Evolutionary conservation across 2,797 vertebrate species (phyloP).

Genomic region (Coregonus sp.): DNA sequence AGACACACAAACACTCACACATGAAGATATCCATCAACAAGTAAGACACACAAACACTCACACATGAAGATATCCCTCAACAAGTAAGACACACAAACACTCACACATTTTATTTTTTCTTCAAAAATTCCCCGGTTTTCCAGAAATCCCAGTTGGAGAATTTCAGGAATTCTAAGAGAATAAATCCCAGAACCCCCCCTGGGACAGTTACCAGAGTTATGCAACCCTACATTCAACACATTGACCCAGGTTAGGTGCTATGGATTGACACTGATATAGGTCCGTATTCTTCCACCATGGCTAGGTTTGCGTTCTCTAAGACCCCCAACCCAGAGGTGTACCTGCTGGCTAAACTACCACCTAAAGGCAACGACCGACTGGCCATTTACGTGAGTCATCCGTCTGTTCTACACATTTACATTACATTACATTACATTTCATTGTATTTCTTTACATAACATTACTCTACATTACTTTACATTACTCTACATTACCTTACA

Average conservation of each 20-base stretch:
- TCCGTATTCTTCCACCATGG: not conserved
- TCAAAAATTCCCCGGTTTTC: no score
- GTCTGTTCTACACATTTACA: not conserved
- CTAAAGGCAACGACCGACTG: conserved; percentile 1
- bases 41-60: not conserved
- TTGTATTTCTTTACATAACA: no score
- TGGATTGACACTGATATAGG: not conserved
- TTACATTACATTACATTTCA: not conserved
- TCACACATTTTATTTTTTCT: not conserved
- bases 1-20: not conserved
- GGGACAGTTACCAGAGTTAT: no score
- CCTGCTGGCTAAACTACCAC: conserved; percentile 5
- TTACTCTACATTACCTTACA: no score
- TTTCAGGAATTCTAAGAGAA: no score
- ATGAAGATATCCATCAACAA: not conserved
- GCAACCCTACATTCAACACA: no score
- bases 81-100: conserved; percentile 72
- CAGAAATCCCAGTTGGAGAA: no score
- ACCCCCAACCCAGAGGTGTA: conserved; percentile 1
- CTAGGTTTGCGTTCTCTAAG: conserved; percentile 9
- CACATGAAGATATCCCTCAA: conserved; percentile 82
- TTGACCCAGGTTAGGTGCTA: no score
- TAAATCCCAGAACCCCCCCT: no score
- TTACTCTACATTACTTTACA: no score
- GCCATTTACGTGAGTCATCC: conserved; percentile 4